Percentiles rank a stretch among this genome's conserved stretches.
Evolutionary conservation across 2,797 vertebrate species (phyloP).

Genomic region (Malurus leucopterus): DNA sequence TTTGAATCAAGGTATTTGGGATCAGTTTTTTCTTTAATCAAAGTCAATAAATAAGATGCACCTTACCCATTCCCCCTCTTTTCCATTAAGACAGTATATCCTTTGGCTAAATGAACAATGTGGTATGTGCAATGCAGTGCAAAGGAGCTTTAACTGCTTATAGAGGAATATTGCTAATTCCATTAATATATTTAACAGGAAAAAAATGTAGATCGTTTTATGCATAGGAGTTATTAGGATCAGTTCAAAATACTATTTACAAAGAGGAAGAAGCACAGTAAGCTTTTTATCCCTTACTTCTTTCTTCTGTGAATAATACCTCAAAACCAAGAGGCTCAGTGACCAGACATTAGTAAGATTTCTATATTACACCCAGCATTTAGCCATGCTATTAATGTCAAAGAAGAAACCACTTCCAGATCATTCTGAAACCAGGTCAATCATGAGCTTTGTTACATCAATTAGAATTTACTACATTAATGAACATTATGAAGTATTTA

Average conservation of each 20-base stretch:
- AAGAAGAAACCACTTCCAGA: background rate
- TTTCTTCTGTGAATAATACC: background rate
- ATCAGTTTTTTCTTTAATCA: background rate
- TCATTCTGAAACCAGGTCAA: background rate
- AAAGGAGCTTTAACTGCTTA: background rate
- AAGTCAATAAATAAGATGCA: background rate
- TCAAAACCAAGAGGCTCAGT: background rate
- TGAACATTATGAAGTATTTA: background rate
- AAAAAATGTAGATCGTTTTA: background rate
- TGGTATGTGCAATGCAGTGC: background rate
- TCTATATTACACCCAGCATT: background rate
- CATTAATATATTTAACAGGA: background rate
- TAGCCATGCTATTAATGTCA: background rate
- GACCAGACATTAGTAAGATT: background rate
- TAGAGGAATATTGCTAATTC: background rate
- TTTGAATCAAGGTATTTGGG: background rate
- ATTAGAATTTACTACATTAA: background rate
- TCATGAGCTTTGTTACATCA: background rate
- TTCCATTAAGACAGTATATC: background rate
- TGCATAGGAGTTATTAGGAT: background rate
- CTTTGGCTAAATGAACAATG: background rate
- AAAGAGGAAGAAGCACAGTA: background rate
- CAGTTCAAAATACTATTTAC: background rate
- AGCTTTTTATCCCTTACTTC: background rate
- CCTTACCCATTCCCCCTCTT: background rate